Evolutionary conservation across 2,113 vertebrate genomes (phyloP).

Genomic region (Gasterosteus nipponicus): DNA sequence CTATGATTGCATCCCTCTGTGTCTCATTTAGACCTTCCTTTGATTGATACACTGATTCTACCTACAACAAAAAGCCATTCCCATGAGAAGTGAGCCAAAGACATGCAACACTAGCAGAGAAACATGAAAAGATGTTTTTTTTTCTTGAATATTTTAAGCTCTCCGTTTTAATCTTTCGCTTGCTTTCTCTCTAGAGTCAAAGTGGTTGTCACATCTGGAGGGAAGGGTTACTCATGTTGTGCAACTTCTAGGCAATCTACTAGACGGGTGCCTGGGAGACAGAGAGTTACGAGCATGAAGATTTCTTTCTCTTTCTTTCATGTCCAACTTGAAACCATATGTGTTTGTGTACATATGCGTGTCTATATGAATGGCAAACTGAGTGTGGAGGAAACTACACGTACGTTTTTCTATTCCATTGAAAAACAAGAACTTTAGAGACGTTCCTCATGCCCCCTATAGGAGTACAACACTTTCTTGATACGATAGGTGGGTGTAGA

Average conservation of each 20-base stretch:
- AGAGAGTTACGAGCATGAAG: constrained; percentile 25
- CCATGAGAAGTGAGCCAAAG: constrained; percentile 63
- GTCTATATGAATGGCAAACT: neutral
- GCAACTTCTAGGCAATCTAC: constrained; percentile 71
- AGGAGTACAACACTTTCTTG: neutral
- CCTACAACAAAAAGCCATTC: constrained; percentile 74
- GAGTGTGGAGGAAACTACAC: constrained; percentile 13
- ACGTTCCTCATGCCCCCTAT: neutral
- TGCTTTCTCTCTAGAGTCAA: constrained; percentile 50
- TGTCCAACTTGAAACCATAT: constrained; percentile 23
- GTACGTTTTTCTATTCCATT: constrained; percentile 1
- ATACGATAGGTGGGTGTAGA: neutral
- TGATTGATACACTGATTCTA: constrained; percentile 79
- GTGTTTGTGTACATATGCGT: neutral
- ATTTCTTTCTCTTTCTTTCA: constrained; percentile 34
- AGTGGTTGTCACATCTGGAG: constrained; percentile 61
- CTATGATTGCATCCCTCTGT: constrained; percentile 73
- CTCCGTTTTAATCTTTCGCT: constrained; percentile 41
- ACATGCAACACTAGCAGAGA: constrained; percentile 58
- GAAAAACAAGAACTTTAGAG: constrained; percentile 32
- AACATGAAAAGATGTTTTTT: constrained; percentile 58
- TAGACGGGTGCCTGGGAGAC: constrained; percentile 33
- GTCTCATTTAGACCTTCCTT: constrained; percentile 81
- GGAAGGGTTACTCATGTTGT: constrained; percentile 62
- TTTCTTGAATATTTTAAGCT: constrained; percentile 13